Conservation (phyloP, 2,888 invertebrate species). For the Petrolisthes manimaculis region DNA sequence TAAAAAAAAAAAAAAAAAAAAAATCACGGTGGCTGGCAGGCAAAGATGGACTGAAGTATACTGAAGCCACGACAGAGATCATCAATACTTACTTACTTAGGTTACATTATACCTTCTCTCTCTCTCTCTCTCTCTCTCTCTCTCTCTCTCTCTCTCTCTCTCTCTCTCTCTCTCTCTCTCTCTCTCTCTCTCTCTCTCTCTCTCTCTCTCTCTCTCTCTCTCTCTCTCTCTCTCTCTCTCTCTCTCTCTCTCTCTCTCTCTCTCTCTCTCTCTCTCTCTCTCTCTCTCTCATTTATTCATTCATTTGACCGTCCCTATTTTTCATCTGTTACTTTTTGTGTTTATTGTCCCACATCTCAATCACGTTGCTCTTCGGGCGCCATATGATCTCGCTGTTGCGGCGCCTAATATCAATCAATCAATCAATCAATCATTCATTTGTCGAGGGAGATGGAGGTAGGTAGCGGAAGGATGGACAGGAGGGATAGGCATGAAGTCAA, state of each 20-base stretch:
- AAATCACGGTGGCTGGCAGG: too few relatives aligned
- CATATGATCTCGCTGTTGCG: too few relatives aligned
- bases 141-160: background rate
- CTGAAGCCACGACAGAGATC: too few relatives aligned
- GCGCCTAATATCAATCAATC: too few relatives aligned
- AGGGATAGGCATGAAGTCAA: background rate
- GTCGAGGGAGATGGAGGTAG: background rate
- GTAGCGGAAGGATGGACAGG: background rate
- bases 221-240: background rate
- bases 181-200: background rate
- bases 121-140: background rate
- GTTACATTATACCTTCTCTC: background rate
- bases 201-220: background rate
- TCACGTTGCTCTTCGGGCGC: too few relatives aligned
- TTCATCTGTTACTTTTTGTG: too few relatives aligned
- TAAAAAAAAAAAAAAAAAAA: too few relatives aligned
- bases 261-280: background rate
- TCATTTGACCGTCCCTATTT: too few relatives aligned
- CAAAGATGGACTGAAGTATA: too few relatives aligned
- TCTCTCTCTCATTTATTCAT: background rate
- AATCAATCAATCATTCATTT: too few relatives aligned
- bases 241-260: background rate
- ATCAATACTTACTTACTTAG: background rate
- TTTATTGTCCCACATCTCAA: too few relatives aligned
- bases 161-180: background rate